These are phyloP conservation scores for Proteles cristata DNA, from an alignment of 2,113 vertebrate species.

Conservation along the genomic window DNA sequence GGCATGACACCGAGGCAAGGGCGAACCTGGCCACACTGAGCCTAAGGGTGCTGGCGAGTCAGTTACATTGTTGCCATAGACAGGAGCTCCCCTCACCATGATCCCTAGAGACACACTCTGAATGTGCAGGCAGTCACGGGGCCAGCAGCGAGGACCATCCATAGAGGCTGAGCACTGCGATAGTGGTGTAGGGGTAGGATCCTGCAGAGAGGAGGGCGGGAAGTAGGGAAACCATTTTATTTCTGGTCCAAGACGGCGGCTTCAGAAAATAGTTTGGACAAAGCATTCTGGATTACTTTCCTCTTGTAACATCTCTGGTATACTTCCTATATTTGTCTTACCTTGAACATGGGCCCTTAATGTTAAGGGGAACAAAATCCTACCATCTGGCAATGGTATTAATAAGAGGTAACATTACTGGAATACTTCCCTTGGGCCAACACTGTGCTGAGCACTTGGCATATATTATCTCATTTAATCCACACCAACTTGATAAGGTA, in stretches of 20 bases:
- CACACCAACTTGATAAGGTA: background rate
- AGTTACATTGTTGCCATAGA: background rate
- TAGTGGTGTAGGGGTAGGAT: background rate
- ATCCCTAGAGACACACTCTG: background rate
- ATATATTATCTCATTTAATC: constrained; percentile 36
- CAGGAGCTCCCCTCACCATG: background rate
- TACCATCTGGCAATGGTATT: background rate
- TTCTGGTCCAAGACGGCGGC: background rate
- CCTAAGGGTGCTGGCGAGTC: background rate
- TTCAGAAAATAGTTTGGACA: background rate
- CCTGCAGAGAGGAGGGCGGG: background rate
- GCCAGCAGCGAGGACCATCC: background rate
- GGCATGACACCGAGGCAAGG: background rate
- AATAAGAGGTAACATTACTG: background rate
- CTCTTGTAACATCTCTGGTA: background rate
- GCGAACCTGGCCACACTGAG: background rate
- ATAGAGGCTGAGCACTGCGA: rapidly evolving
- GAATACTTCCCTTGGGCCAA: background rate
- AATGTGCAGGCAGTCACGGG: background rate
- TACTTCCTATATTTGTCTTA: background rate
- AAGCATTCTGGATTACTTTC: background rate
- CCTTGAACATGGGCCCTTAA: background rate
- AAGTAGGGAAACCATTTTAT: background rate
- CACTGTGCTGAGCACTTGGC: background rate
- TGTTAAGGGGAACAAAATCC: background rate